Base-by-base conservation (phyloP, 2,888 invertebrate species). In the Drosophila gaucha region DNA sequence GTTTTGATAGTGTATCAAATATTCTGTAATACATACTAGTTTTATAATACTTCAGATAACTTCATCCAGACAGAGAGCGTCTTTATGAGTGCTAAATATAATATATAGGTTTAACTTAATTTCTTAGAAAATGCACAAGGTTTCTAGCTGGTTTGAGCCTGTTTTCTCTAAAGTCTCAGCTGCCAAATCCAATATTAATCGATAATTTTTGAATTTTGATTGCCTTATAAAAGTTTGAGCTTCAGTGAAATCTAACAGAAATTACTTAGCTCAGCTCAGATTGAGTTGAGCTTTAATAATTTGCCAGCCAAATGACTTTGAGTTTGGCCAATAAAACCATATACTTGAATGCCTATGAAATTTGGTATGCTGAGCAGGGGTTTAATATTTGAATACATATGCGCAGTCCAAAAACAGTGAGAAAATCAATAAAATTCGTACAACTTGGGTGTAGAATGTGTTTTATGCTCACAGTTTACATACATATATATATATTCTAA, bases 351-450 rank as follows among this genome's bases (percentile, higher is more conserved):
- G 10, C 33, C 28, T 46, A 28, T 18, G 9, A 26, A 63, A 28
- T 49, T 49, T 46, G 6, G 36, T 49, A 59, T 59, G 56, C 54
- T 20, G 39, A 20, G 31, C 46, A 44, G 51, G 31, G 38, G 36
- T 31, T 49, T 70, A 24, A 39, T 70, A 49, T 54, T 52, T 58
- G 52, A 58, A 50, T 43, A 57, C 43, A 73, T 73, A 73, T 73
- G 73, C 47, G 65, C 28, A 46, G 66, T 18, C 63, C 30, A 62
- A 38, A 54, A n/a, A n/a, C 30, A 70, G 51, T 35, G 18, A 50
- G 56, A 56, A 72, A 67, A 73, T 73, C 67, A 67, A 74, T 57
- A 60, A 64, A 64, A 33, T 14, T 38, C 39, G 14, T 35, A 54
- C 46, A 60, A 38, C 35, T 35, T 41, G 39, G 46, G 38, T 24